phyloP scores from a whole-genome alignment of 2,888 invertebrate genomes.

The Hyalella azteca region DNA sequence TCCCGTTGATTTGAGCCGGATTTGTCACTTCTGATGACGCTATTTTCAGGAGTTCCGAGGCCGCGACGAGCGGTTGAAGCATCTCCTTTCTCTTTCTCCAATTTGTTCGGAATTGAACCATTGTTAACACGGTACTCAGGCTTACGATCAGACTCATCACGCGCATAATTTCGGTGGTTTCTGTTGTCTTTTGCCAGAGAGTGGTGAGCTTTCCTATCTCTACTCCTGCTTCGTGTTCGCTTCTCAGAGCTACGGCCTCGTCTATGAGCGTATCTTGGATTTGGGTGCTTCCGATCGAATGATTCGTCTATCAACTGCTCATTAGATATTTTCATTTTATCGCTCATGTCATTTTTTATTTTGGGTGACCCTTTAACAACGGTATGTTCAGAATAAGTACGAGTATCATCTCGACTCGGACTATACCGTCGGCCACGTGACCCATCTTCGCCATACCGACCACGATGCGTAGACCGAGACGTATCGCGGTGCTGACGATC shows the following conservation, averaged over 20 bases:
- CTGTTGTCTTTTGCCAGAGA: neutral
- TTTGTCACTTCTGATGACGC: no score
- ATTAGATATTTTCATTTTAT: neutral
- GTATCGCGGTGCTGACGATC: neutral
- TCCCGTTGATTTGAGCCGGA: neutral
- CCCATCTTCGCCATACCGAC: neutral
- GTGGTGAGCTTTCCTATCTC: neutral
- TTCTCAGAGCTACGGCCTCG: neutral
- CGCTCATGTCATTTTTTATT: no score
- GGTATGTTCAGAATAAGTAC: neutral
- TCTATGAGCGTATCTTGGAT: neutral
- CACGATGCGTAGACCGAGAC: neutral
- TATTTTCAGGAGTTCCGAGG: neutral
- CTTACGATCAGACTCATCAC: neutral
- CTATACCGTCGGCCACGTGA: neutral
- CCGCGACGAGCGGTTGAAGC: neutral
- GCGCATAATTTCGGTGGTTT: neutral
- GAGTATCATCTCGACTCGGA: neutral
- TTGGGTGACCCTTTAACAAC: neutral
- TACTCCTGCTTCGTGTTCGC: neutral
- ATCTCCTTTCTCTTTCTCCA: neutral
- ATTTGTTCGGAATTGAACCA: neutral
- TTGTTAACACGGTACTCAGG: neutral
- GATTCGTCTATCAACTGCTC: no score
- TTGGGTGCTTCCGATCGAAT: neutral